Conservation (phyloP, 1,140 invertebrate species). For the Cotesia typhae region DNA sequence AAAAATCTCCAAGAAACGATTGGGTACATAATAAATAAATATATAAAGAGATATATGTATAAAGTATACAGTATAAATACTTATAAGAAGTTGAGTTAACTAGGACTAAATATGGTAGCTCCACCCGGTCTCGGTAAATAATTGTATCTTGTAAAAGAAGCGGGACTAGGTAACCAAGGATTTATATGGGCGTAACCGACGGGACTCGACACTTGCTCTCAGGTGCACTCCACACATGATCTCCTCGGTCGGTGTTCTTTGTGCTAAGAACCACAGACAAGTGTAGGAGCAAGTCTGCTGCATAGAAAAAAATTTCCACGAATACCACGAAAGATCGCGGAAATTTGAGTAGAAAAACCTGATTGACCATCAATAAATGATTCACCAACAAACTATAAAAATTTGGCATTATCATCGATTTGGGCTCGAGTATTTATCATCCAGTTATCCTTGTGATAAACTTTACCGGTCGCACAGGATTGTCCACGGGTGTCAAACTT, state of each 20-base stretch:
- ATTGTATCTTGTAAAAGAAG: constrained; percentile 55
- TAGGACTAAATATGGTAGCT: constrained; percentile 55
- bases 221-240: constrained; percentile 24
- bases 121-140: constrained; percentile 53
- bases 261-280: neutral
- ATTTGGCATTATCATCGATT: constrained; percentile 31
- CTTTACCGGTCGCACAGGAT: constrained; percentile 29
- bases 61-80: neutral
- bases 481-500: constrained; percentile 39
- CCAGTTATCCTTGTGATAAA: constrained; percentile 48
- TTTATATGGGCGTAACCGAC: constrained; percentile 59
- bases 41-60: no score
- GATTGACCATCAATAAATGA: no score
- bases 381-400: no score
- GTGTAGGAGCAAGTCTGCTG: neutral
- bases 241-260: constrained; percentile 9
- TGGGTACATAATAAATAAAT: no score
- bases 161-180: constrained; percentile 49
- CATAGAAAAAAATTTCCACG: no score
- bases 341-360: no score
- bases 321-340: no score
- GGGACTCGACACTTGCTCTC: constrained; percentile 51
- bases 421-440: constrained; percentile 46
- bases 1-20: neutral
- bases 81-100: constrained; percentile 44